Conservation (phyloP, 1,140 invertebrate genomes). For the Leptoteleia sp. region DNA sequence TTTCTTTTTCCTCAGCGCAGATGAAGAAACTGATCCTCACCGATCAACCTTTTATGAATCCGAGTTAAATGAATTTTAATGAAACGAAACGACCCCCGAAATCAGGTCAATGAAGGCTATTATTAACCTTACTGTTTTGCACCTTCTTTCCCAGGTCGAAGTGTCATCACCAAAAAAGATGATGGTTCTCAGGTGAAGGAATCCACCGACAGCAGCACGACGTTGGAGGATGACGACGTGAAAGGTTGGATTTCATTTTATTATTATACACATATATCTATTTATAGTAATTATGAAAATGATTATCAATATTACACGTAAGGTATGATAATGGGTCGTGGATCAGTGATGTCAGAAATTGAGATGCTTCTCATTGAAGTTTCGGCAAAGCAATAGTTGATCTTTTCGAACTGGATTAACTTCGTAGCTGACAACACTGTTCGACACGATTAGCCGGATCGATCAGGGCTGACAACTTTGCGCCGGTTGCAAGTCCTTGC, state of each 20-base stretch:
- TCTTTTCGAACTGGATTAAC: too few relatives aligned
- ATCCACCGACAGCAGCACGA: slow-evolving; percentile 95
- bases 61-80: too few relatives aligned
- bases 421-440: slow-evolving; percentile 19
- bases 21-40: too few relatives aligned
- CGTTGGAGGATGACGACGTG: slow-evolving; percentile 94
- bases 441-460: neutral
- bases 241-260: slow-evolving; percentile 86
- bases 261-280: too few relatives aligned
- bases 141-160: slow-evolving; percentile 84
- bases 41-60: too few relatives aligned
- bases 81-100: too few relatives aligned
- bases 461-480: neutral
- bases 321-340: slow-evolving; percentile 7
- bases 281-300: too few relatives aligned
- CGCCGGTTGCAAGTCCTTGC: neutral
- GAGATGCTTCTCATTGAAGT: too few relatives aligned
- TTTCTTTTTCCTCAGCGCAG: too few relatives aligned
- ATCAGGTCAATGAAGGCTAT: too few relatives aligned
- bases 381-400: too few relatives aligned
- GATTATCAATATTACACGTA: slow-evolving; percentile 49
- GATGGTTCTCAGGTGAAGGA: slow-evolving; percentile 97
- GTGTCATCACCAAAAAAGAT: slow-evolving; percentile 95
- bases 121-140: neutral
- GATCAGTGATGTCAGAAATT: slow-evolving; percentile 6